Conservation (phyloP, 2,113 vertebrate species). For the Hyaena hyaena region DNA sequence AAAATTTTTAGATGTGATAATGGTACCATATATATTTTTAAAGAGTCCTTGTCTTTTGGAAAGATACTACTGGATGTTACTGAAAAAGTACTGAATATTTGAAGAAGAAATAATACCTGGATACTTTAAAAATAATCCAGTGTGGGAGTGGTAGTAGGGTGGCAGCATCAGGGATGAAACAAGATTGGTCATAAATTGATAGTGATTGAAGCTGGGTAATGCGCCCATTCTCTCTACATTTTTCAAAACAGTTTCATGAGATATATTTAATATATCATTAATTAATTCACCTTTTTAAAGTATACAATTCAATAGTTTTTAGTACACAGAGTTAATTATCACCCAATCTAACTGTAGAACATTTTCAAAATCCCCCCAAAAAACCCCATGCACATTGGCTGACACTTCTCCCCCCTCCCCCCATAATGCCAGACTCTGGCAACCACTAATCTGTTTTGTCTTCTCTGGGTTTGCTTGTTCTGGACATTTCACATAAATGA, state of each 20-base stretch:
- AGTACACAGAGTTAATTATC: not conserved
- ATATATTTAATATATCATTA: not conserved
- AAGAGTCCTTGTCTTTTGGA: not conserved
- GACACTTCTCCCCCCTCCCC: not conserved
- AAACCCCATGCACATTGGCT: not conserved
- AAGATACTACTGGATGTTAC: not conserved
- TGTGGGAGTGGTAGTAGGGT: not conserved
- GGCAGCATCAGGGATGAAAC: not conserved
- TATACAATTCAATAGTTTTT: not conserved
- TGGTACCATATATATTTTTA: not conserved
- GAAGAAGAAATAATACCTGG: not conserved
- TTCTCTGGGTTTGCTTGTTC: slow-evolving; percentile 30
- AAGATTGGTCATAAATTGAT: not conserved
- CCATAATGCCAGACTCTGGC: not conserved
- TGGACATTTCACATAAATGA: not conserved
- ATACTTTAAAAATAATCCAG: slow-evolving; percentile 26
- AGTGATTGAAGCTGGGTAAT: not conserved
- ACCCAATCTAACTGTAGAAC: not conserved
- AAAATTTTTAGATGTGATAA: not conserved
- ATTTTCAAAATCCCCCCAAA: not conserved
- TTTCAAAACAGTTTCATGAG: not conserved
- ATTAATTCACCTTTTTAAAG: not conserved
- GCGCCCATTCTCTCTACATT: not conserved
- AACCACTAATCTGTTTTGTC: not conserved
- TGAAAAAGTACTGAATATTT: slow-evolving; percentile 8